Evolutionary conservation across 2,888 invertebrate genomes (phyloP).

Genomic region (Andrena bicolor): DNA sequence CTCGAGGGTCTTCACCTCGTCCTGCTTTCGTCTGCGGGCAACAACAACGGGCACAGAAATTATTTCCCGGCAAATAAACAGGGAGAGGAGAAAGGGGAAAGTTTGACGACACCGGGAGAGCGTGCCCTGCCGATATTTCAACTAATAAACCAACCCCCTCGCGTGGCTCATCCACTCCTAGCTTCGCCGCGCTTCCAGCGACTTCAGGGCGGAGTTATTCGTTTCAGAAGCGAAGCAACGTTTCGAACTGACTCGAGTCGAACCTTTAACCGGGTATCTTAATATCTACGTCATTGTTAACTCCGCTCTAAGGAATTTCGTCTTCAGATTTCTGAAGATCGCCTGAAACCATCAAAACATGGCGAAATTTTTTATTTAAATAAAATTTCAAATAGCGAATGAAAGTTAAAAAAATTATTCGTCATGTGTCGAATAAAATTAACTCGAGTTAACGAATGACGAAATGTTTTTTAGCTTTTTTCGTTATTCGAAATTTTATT

Average conservation of each 20-base stretch:
- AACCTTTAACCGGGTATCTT: neutral
- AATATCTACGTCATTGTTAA: slow-evolving; percentile 3
- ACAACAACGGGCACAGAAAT: slow-evolving; percentile 14
- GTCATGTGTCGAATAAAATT: no score
- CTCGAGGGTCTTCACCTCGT: slow-evolving; percentile 95
- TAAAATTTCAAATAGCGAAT: no score
- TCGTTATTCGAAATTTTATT: no score
- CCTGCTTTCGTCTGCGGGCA: slow-evolving; percentile 92
- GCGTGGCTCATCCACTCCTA: neutral
- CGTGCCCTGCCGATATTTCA: slow-evolving; percentile 19
- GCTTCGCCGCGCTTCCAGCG: slow-evolving; percentile 2
- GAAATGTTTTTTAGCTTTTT: no score
- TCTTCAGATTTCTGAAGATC: slow-evolving; percentile 7
- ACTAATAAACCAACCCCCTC: slow-evolving; percentile 27
- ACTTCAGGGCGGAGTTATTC: slow-evolving; percentile 5
- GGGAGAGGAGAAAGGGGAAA: neutral
- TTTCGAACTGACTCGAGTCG: neutral
- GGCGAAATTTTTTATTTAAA: no score
- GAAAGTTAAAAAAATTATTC: no score
- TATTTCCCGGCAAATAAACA: neutral
- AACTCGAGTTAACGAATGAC: no score
- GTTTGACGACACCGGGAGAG: slow-evolving; percentile 17
- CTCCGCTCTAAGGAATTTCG: neutral
- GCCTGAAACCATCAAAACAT: neutral
- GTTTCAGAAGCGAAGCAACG: neutral